A percentile compares a stretch with the other conserved stretches of the same genome.
phyloP scores from a whole-genome alignment of 2,888 invertebrate species.

The Acrobasis suavella region DNA sequence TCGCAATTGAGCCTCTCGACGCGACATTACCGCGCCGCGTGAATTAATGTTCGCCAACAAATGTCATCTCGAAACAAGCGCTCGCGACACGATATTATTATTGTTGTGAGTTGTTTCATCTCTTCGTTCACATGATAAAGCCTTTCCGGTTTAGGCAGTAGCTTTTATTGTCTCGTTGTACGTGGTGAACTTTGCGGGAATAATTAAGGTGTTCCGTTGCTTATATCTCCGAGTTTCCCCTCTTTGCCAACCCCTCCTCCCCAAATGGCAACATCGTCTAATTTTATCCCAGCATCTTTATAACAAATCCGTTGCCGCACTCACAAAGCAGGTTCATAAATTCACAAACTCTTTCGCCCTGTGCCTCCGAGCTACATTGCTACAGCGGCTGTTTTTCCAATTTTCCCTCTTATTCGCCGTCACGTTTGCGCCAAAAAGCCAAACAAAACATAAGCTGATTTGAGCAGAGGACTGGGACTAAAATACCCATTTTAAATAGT shows the following conservation, averaged over 20 bases:
- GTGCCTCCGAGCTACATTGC: conserved; percentile 21
- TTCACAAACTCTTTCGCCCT: conserved; percentile 25
- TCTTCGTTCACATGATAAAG: conserved; percentile 50
- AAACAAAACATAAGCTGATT: conserved; percentile 32
- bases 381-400: conserved; percentile 16
- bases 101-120: conserved; percentile 63
- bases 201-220: conserved; percentile 48
- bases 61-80: conserved; percentile 62
- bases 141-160: conserved; percentile 50
- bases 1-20: conserved; percentile 66
- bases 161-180: conserved; percentile 55
- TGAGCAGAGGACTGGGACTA: conserved; percentile 24
- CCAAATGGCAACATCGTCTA: conserved; percentile 28
- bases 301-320: conserved; percentile 12
- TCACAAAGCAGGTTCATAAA: conserved; percentile 22
- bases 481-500: conserved; percentile 18
- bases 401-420: conserved; percentile 27
- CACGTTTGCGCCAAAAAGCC: conserved; percentile 27
- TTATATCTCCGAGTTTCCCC: conserved; percentile 39
- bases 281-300: conserved; percentile 26
- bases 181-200: conserved; percentile 51
- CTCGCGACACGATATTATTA: conserved; percentile 60
- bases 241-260: conserved; percentile 30
- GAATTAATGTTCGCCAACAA: conserved; percentile 64
- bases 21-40: conserved; percentile 55